Evolutionary conservation across 2,797 vertebrate genomes (phyloP), one percentile per base, ranked within the genome.

Genomic region (Lerista edwardsae): DNA sequence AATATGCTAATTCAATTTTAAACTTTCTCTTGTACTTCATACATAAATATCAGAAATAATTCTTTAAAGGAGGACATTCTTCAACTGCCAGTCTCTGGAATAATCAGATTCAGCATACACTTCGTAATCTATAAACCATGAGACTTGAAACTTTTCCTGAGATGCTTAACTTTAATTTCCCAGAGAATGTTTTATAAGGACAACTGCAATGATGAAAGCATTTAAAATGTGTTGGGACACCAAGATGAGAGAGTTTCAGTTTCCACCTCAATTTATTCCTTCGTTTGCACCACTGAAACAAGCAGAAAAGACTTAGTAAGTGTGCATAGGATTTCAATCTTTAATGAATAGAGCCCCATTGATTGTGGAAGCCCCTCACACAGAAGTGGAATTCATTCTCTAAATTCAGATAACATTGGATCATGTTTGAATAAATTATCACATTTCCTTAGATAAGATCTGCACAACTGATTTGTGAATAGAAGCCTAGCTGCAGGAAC

Each of bases 1-100:
- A 65, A 76, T 80, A 71, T 64, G 68, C 80, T 83, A 67, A 80
- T 72, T 86, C 85, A 67, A 41, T 90, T 90, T 86, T 44, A 55
- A 89, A 59, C 21, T 41, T 0, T 6, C 29, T 80, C 86, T 86
- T 87, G 29, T 76, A 8, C 27, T 84, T 17, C 34, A 62, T 0
- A 1, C 82, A 59, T 79, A 41, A 27, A 47, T 71, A 84, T 15
- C 0, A 25, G 79, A 85, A 61, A 23, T 87, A 23, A 76, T 79
- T 80, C 78, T 83, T 2, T 64, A 36, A 85, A 23, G 55, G 79
- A 57, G 67, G 81, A 68, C 5, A 25, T n/a, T 83, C 47, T 57
- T 62, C 3, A 29, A 81, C 74, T 41, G 69, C 29, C 62, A 55
- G 23, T 12, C 64, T 62, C 85, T 71, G 31, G 0, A 15, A 0